Evolutionary conservation across 2,113 vertebrate species (phyloP).

Genomic region (Heterocephalus glaber): DNA sequence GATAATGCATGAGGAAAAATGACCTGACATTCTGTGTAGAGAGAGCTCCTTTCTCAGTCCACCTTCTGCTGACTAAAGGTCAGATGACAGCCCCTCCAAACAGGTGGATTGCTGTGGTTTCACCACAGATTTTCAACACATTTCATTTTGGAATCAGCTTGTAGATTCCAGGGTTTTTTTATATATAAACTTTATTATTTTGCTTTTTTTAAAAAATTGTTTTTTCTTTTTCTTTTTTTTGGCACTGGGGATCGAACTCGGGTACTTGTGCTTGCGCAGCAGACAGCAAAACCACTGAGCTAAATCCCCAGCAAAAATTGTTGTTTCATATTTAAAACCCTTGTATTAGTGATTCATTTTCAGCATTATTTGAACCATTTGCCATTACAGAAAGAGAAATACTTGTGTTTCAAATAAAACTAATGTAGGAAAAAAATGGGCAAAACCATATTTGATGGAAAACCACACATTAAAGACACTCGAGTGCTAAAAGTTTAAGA

Average conservation of each 20-base stretch:
- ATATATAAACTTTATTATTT: background rate
- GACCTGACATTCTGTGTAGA: background rate
- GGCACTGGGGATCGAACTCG: too few species aligned
- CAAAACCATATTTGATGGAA: background rate
- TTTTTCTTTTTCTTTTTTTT: too few species aligned
- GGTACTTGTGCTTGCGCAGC: too few species aligned
- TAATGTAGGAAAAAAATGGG: background rate
- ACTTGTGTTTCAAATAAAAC: background rate
- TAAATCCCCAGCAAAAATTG: too few species aligned
- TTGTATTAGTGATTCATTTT: background rate
- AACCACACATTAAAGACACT: background rate
- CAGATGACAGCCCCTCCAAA: background rate
- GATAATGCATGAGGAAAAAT: background rate
- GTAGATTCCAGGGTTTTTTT: background rate
- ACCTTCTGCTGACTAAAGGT: background rate
- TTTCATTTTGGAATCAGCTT: background rate
- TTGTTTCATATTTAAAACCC: background rate
- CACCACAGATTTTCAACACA: background rate
- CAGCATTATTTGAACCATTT: background rate
- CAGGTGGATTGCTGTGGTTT: background rate
- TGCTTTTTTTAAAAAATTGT: background rate
- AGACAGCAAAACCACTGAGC: too few species aligned
- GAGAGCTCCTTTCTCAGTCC: background rate
- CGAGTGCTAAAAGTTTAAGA: too few species aligned
- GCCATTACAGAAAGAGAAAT: background rate